These are phyloP conservation scores for Trematomus loennbergii DNA, from an alignment of 2,113 vertebrate species.

Conservation along the genomic window DNA sequence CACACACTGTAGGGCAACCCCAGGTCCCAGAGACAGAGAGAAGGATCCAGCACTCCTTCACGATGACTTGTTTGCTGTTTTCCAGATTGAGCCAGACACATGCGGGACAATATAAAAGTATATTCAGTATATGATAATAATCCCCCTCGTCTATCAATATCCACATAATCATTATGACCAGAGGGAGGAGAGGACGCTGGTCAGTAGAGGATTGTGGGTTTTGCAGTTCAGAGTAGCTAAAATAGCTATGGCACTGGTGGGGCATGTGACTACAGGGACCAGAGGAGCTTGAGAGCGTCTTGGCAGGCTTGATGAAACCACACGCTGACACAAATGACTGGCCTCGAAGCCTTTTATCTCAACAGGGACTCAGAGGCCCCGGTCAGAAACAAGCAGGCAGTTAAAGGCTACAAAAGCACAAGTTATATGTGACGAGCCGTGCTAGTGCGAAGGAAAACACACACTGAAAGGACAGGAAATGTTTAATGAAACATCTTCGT, in stretches of 20 bases:
- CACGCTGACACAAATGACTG: conserved; percentile 80
- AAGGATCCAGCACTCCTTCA: conserved; percentile 10
- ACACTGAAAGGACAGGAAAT: conserved; percentile 71
- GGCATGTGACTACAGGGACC: conserved; percentile 73
- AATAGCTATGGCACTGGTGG: conserved; percentile 74
- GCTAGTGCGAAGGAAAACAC: conserved; percentile 59
- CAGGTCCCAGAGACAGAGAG: neutral
- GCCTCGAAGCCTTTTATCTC: conserved; percentile 78
- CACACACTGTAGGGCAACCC: neutral
- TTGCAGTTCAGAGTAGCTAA: conserved; percentile 80
- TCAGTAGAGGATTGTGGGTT: conserved; percentile 81
- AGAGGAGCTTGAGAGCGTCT: conserved; percentile 55
- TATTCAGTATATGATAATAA: conserved; percentile 77
- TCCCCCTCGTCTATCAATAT: conserved; percentile 78
- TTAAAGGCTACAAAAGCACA: conserved; percentile 75
- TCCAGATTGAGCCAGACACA: conserved; percentile 58
- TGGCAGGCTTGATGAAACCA: conserved; percentile 76
- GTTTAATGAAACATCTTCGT: conserved; percentile 62
- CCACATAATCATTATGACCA: conserved; percentile 78
- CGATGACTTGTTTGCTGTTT: conserved; percentile 65
- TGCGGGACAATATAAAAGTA: conserved; percentile 70
- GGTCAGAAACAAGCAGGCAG: conserved; percentile 72
- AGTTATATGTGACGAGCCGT: conserved; percentile 59
- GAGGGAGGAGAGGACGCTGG: conserved; percentile 74
- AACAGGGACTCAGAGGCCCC: conserved; percentile 67